Conservation (phyloP, 2,113 vertebrate genomes). For the Zosterops hypoxanthus region DNA sequence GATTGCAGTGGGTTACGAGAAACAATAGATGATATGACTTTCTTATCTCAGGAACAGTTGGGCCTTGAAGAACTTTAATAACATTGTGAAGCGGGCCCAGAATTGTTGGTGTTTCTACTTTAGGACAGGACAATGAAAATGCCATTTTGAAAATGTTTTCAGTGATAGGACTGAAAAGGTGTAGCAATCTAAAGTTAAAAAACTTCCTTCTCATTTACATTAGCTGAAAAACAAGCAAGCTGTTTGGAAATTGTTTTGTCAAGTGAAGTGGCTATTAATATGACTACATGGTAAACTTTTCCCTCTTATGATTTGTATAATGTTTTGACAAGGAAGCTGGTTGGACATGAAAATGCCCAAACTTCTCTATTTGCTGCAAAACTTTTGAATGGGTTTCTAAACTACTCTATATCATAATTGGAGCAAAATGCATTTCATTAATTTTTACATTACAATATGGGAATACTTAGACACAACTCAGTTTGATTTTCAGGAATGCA, state of each 20-base stretch:
- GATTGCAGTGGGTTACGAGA: slow-evolving; percentile 3
- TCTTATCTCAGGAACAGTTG: background rate
- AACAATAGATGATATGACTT: slow-evolving; percentile 24
- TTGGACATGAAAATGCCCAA: background rate
- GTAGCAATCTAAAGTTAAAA: background rate
- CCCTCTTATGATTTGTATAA: background rate
- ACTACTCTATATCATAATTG: background rate
- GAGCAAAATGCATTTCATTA: background rate
- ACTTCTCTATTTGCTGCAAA: background rate
- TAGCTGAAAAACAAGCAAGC: slow-evolving; percentile 11
- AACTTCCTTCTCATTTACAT: background rate
- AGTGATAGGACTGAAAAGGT: background rate
- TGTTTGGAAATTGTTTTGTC: background rate
- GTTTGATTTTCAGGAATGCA: background rate
- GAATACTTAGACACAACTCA: background rate
- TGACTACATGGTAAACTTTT: background rate
- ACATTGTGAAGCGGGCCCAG: background rate
- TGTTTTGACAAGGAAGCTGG: background rate
- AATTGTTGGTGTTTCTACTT: slow-evolving; percentile 26
- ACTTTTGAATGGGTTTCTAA: background rate
- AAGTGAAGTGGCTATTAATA: background rate
- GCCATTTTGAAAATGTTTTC: background rate
- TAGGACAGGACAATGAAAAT: background rate
- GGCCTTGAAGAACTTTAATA: slow-evolving; percentile 32
- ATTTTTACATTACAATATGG: background rate